A percentile compares a stretch with the other conserved stretches of the same genome.
Conservation (phyloP, 2,113 vertebrate genomes). For the Semnopithecus entellus region DNA sequence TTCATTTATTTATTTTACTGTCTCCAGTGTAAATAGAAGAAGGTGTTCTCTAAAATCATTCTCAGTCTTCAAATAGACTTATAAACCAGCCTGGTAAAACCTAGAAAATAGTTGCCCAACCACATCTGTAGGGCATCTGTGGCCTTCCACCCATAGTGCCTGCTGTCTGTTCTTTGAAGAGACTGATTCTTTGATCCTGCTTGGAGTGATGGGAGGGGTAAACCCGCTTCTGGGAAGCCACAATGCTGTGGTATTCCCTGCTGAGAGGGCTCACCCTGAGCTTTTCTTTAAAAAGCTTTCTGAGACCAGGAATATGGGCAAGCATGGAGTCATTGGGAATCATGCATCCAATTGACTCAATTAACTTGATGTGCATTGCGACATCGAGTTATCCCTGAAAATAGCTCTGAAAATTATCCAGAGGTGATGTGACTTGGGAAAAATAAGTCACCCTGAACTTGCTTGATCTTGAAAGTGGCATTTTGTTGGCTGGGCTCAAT, state of each 20-base stretch:
- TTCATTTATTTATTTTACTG: background rate
- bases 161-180: background rate
- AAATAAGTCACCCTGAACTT: background rate
- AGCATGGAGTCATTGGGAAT: background rate
- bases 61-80: conserved; percentile 11
- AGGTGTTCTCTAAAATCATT: background rate
- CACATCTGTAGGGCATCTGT: conserved; percentile 42
- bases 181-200: background rate
- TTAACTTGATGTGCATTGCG: background rate
- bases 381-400: background rate
- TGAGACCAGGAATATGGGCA: background rate
- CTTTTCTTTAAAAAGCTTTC: background rate
- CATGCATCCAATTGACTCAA: background rate
- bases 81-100: background rate
- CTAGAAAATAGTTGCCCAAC: background rate
- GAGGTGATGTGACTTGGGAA: background rate
- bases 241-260: background rate
- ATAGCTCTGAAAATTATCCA: background rate
- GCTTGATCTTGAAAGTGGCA: background rate
- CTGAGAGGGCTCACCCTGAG: background rate
- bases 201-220: background rate
- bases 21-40: background rate
- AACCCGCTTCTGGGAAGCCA: background rate
- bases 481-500: background rate
- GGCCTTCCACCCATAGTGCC: background rate